These are phyloP conservation scores for Pocillopora grandis DNA, from an alignment of 92 coral and sea anemone genomes.

Conservation along the genomic window DNA sequence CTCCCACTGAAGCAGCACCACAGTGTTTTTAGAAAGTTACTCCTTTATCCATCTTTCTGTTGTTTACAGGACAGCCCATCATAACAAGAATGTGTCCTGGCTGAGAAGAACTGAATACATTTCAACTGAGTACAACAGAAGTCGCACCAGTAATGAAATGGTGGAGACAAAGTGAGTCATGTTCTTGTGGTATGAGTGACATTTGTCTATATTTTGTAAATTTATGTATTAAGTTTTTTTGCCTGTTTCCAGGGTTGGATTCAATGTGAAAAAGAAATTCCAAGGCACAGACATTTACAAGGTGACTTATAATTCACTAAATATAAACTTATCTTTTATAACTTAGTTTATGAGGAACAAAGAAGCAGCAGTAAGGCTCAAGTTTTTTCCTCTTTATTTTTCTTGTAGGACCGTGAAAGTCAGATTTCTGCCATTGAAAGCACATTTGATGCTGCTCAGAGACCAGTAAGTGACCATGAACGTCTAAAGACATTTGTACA, in stretches of 20 bases:
- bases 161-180: conserved; percentile 80
- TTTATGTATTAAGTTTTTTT: not conserved
- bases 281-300: conserved; percentile 96
- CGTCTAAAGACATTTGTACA: too few species aligned
- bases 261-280: conserved; percentile 87
- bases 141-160: conserved; percentile 97
- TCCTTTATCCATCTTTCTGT: not conserved
- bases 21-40: too few species aligned
- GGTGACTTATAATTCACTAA: conserved; percentile 35
- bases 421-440: conserved; percentile 93
- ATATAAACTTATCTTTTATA: not conserved
- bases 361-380: not conserved
- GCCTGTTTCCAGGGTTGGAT: conserved; percentile 82
- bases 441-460: conserved; percentile 97
- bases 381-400: not conserved
- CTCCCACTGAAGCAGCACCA: too few species aligned
- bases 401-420: conserved; percentile 90
- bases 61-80: conserved; percentile 85
- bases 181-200: not conserved
- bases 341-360: not conserved
- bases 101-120: conserved; percentile 96
- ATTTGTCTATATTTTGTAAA: not conserved
- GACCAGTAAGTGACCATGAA: conserved; percentile 73
- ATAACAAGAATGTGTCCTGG: conserved; percentile 98
- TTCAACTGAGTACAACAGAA: conserved; percentile 94